These are phyloP conservation scores for Madoqua kirkii DNA, from an alignment of 2,113 vertebrate species.

Conservation along the genomic window DNA sequence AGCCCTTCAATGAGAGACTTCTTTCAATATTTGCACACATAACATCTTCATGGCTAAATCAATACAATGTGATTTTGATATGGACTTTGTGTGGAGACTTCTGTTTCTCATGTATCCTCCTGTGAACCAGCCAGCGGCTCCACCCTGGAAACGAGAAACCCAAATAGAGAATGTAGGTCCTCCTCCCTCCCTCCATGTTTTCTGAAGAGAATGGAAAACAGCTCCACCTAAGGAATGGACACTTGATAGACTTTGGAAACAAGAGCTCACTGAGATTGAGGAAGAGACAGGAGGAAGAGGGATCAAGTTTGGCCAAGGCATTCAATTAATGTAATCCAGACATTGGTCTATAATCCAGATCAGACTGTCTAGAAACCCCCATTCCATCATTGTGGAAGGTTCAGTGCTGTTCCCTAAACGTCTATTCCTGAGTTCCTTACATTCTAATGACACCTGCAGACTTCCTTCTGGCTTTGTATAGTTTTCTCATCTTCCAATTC, in stretches of 20 bases:
- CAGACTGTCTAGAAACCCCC: not conserved
- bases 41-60: conserved; percentile 51
- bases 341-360: not conserved
- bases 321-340: conserved; percentile 51
- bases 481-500: not conserved
- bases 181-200: conserved; percentile 33
- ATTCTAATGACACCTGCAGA: not conserved
- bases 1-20: not conserved
- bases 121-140: not conserved
- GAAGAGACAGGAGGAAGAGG: not conserved
- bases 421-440: not conserved
- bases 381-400: not conserved
- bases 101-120: conserved; percentile 38
- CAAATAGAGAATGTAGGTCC: not conserved
- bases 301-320: conserved; percentile 13
- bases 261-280: conserved; percentile 31
- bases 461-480: not conserved
- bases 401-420: not conserved
- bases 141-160: conserved; percentile 59
- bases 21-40: conserved; percentile 61
- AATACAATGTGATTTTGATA: conserved; percentile 54
- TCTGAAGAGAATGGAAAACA: conserved; percentile 61
- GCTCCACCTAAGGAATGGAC: conserved; percentile 62
- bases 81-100: not conserved
- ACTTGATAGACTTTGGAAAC: conserved; percentile 41